phyloP scores from a whole-genome alignment of 2,113 vertebrate genomes.

The Nothocercus nigrocapillus region DNA sequence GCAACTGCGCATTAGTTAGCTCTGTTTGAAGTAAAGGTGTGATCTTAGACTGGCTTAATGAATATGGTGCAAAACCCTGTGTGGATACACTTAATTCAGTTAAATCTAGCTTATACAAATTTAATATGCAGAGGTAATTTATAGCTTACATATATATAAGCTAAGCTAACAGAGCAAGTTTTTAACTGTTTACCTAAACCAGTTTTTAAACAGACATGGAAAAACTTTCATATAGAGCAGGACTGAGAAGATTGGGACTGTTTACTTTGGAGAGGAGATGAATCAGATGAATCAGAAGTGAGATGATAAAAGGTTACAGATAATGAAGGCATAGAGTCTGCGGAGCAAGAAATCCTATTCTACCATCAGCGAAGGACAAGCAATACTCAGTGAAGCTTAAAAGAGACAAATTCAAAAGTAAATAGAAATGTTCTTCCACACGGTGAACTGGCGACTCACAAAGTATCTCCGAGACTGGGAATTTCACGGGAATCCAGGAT shows the following conservation, averaged over 20 bases:
- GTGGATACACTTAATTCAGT: slow-evolving; percentile 43
- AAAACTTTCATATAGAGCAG: slow-evolving; percentile 34
- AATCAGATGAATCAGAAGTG: slow-evolving; percentile 47
- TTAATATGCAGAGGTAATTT: slow-evolving; percentile 46
- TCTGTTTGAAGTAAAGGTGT: slow-evolving; percentile 13
- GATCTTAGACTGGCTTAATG: slow-evolving; percentile 17
- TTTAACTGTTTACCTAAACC: slow-evolving; percentile 59
- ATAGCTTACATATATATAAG: not conserved
- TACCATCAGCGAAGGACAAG: not conserved
- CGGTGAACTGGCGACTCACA: accelerated
- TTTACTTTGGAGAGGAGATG: slow-evolving; percentile 55
- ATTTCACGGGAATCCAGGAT: not conserved
- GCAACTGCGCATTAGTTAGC: not conserved
- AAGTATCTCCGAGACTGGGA: not conserved
- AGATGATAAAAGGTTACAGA: slow-evolving; percentile 56
- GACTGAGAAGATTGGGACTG: slow-evolving; percentile 27
- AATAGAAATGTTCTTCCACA: not conserved
- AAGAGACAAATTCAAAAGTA: slow-evolving; percentile 24
- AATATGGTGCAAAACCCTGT: slow-evolving; percentile 21
- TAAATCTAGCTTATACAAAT: slow-evolving; percentile 39
- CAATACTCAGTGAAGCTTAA: not conserved
- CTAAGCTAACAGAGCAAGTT: slow-evolving; percentile 49
- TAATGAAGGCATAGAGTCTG: not conserved
- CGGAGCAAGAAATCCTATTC: not conserved
- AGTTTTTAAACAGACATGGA: slow-evolving; percentile 53